A percentile compares a stretch with the other conserved stretches of the same genome.
Evolutionary conservation across 1,140 invertebrate genomes (phyloP).

Genomic region (Anadara kagoshimensis): DNA sequence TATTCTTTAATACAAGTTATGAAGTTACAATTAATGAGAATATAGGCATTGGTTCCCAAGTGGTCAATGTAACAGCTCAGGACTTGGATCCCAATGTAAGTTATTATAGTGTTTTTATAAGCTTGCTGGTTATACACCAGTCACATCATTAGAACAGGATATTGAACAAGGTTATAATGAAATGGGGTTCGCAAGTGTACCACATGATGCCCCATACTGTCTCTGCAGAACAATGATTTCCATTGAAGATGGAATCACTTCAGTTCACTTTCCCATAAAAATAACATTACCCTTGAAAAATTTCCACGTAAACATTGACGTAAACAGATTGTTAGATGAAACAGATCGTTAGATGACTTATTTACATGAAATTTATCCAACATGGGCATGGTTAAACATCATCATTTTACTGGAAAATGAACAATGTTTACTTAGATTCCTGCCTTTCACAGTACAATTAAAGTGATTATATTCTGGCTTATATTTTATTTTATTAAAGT

Average conservation of each 20-base stretch:
- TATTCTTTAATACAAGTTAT: conserved; percentile 52
- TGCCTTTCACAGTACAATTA: too few species aligned
- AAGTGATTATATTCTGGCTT: too few species aligned
- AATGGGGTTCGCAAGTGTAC: too few species aligned
- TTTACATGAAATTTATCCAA: too few species aligned
- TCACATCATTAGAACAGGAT: neutral
- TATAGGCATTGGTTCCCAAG: conserved; percentile 21
- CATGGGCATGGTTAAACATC: too few species aligned
- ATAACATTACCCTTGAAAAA: neutral
- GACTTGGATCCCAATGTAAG: conserved; percentile 58
- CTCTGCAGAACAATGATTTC: too few species aligned
- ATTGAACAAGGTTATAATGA: neutral
- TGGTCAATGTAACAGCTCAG: conserved; percentile 50
- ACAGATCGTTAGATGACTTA: too few species aligned
- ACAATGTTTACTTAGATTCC: too few species aligned
- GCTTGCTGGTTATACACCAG: neutral
- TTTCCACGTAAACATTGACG: neutral
- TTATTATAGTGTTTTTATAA: neutral
- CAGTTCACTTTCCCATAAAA: neutral
- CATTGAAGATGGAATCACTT: too few species aligned
- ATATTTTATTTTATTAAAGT: too few species aligned
- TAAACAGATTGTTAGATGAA: neutral
- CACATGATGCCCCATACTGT: too few species aligned
- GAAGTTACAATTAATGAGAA: conserved; percentile 44
- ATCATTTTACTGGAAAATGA: too few species aligned